These are phyloP conservation scores for Polypterus bichir DNA, from an alignment of 2,113 vertebrate genomes.

Conservation along the genomic window DNA sequence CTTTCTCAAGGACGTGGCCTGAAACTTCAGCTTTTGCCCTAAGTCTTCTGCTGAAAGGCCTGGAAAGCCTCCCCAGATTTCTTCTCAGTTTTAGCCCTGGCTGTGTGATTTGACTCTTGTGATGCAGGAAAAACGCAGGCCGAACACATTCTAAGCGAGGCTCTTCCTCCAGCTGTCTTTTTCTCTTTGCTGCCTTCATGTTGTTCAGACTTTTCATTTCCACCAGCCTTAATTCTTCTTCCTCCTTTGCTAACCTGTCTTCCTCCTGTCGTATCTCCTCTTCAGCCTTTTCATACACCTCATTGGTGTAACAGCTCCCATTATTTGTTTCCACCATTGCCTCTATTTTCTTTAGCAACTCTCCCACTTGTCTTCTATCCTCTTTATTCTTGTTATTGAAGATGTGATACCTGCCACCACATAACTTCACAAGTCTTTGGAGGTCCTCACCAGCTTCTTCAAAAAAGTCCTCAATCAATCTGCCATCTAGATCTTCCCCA, in stretches of 20 bases:
- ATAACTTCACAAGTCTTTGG: slow-evolving; percentile 36
- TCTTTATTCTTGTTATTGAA: slow-evolving; percentile 44
- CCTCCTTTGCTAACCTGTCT: slow-evolving; percentile 30
- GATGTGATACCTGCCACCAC: slow-evolving; percentile 46
- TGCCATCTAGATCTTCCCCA: slow-evolving; percentile 41
- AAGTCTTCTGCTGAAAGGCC: not conserved
- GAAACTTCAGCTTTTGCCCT: slow-evolving; percentile 39
- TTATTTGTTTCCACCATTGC: slow-evolving; percentile 30
- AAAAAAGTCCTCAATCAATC: slow-evolving; percentile 36
- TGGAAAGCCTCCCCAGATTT: not conserved
- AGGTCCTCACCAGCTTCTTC: slow-evolving; percentile 26
- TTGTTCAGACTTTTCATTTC: slow-evolving; percentile 1
- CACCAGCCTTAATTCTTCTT: slow-evolving; percentile 13
- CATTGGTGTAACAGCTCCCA: slow-evolving; percentile 38
- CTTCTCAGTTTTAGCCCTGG: not conserved
- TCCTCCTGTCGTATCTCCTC: slow-evolving; percentile 41
- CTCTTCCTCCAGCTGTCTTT: not conserved
- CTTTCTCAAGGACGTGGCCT: slow-evolving; percentile 34
- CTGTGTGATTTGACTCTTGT: not conserved
- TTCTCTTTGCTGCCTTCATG: not conserved
- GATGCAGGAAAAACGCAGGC: not conserved
- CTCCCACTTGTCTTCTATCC: slow-evolving; percentile 34
- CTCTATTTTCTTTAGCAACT: slow-evolving; percentile 41
- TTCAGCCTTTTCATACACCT: slow-evolving; percentile 39
- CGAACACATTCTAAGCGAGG: not conserved